Evolutionary conservation across 2,113 vertebrate genomes (phyloP), one percentile per base, ranked within the genome.

Genomic region (Apteryx owenii): DNA sequence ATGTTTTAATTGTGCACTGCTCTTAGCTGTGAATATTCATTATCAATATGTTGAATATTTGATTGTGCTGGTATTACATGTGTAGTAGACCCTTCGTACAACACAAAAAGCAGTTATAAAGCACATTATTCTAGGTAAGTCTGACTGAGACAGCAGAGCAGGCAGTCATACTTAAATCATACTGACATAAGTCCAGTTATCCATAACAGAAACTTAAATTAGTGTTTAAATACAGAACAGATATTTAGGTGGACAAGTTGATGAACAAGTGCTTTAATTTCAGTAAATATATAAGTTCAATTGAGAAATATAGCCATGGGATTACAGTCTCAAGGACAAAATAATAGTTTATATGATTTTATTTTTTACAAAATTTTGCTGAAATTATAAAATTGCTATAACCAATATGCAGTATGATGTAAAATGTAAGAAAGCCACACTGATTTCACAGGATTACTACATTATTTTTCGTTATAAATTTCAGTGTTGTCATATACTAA

Each of bases 311-410:
- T 10, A 81, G 72, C 50, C 91, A 81, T 29, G 33, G 46, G 50
- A 82, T 93, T 96, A 86, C 58, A 96, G 75, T 88, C 86, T 96
- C 54, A 93, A 87, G 28, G 75, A 82, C 26, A 65, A 89, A 87
- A 95, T 26, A 91, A 44, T 66, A 19, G 20, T 62, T 78, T 46
- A 19, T 28, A 17, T 15, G 4, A 31, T 64, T 78, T 83, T 82
- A 29, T 14, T 42, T 58, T 65, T 88, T 60, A 56, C 9, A 71
- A 69, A 58, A 2, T 3, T 33, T 44, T 53, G 23, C 16, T 60
- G 87, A 53, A 77, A 42, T 40, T 46, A n/a, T 31, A 50, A 56
- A 48, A 38, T 54, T 16, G 5, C 28, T 50, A 4, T 50, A 62
- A 85, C 10, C 2, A 33, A 8, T 53, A 78, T 18, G 9, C 65